A percentile compares a stretch with the other conserved stretches of the same genome.
These are phyloP conservation scores for Stenolophus ochropezus DNA, from an alignment of 2,888 invertebrate genomes.

Conservation along the genomic window DNA sequence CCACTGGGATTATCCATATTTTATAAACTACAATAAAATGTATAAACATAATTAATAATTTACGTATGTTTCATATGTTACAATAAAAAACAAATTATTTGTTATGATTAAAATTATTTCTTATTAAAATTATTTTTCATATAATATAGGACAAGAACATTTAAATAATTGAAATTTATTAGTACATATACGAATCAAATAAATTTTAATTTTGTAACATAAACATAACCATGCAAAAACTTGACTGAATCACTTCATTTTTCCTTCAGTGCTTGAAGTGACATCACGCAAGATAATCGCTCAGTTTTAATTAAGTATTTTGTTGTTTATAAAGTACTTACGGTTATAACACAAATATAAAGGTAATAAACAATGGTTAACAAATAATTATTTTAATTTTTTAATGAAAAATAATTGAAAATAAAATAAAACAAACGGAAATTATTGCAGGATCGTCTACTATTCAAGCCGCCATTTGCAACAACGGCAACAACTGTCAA, in stretches of 20 bases:
- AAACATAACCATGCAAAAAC: neutral
- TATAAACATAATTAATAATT: neutral
- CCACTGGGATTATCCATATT: constrained; percentile 63
- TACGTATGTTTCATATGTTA: neutral
- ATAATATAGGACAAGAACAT: neutral
- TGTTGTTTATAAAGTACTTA: neutral
- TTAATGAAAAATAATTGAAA: constrained; percentile 41
- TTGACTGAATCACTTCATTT: constrained; percentile 27
- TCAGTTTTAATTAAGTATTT: neutral
- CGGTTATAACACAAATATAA: constrained; percentile 3
- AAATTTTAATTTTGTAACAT: too few species aligned
- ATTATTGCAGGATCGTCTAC: constrained; percentile 7
- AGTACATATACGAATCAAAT: too few species aligned
- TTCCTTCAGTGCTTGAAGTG: constrained; percentile 11
- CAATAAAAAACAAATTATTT: too few species aligned
- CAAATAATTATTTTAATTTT: constrained; percentile 4
- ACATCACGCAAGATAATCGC: constrained; percentile 28
- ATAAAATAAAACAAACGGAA: constrained; percentile 43
- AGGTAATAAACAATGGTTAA: constrained; percentile 1
- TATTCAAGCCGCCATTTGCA: constrained; percentile 53
- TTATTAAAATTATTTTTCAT: neutral
- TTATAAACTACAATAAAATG: constrained; percentile 23
- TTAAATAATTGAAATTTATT: neutral
- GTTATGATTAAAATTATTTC: too few species aligned
- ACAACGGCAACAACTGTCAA: constrained; percentile 54